Percentiles rank a stretch among this genome's conserved stretches.
phyloP scores from a whole-genome alignment of 2,797 vertebrate species.

The Helicolenus hilgendorfi region DNA sequence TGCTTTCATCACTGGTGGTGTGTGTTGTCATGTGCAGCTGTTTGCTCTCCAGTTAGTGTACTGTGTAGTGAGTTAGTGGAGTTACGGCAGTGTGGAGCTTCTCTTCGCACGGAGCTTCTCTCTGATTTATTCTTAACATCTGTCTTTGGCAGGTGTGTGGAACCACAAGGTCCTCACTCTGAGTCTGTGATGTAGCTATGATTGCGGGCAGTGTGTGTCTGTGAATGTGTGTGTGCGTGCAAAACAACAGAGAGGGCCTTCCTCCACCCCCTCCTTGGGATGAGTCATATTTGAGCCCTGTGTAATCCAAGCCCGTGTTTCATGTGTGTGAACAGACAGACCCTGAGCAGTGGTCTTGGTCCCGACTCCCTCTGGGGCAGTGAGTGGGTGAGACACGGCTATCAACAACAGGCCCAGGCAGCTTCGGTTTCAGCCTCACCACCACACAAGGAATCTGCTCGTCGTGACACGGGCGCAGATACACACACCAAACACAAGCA shows the following conservation, averaged over 20 bases:
- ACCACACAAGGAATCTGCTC: slow-evolving; percentile 71
- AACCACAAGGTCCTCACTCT: slow-evolving; percentile 81
- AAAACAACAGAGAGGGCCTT: slow-evolving; percentile 79
- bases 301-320: slow-evolving; percentile 85
- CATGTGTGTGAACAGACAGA: slow-evolving; percentile 86
- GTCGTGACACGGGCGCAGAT: slow-evolving; percentile 62
- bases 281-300: slow-evolving; percentile 86
- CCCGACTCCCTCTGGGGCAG: slow-evolving; percentile 79
- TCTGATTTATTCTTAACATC: slow-evolving; percentile 90
- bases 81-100: slow-evolving; percentile 68
- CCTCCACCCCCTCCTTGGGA: slow-evolving; percentile 69
- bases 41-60: slow-evolving; percentile 80
- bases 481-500: slow-evolving; percentile 49
- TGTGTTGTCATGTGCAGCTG: slow-evolving; percentile 87
- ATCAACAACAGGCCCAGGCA: slow-evolving; percentile 80
- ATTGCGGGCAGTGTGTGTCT: slow-evolving; percentile 48
- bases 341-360: slow-evolving; percentile 81
- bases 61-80: slow-evolving; percentile 76
- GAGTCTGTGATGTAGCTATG: slow-evolving; percentile 83
- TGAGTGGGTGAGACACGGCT: slow-evolving; percentile 83
- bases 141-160: slow-evolving; percentile 90
- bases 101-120: slow-evolving; percentile 69
- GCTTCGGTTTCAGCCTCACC: slow-evolving; percentile 78
- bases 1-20: slow-evolving; percentile 76
- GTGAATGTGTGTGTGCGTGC: slow-evolving; percentile 34